phyloP scores from a whole-genome alignment of 2,797 vertebrate genomes.

The Myotis findleyi region DNA sequence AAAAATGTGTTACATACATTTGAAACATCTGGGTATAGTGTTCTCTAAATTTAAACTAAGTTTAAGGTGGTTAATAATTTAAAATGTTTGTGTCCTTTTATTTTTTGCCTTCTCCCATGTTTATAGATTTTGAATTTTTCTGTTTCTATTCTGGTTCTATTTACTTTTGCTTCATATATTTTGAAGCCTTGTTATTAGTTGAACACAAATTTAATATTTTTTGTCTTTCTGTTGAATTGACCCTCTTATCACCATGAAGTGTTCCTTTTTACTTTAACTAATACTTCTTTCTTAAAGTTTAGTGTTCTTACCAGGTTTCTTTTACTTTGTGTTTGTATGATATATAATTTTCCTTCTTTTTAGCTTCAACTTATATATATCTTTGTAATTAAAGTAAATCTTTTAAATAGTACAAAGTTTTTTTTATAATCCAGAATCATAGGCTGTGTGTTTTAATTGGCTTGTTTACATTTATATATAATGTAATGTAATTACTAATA shows the following conservation, averaged over 20 bases:
- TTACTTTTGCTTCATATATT: conserved; percentile 1
- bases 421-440: neutral
- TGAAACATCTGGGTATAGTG: neutral
- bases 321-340: neutral
- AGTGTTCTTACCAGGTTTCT: neutral
- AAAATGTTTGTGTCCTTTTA: neutral
- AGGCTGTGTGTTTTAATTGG: neutral
- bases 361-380: neutral
- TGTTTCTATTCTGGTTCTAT: neutral
- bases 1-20: neutral
- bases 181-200: neutral
- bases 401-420: neutral
- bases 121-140: conserved; percentile 10
- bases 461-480: neutral
- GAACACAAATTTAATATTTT: neutral
- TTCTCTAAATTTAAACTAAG: neutral
- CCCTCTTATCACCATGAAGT: neutral
- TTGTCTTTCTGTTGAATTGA: neutral
- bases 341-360: neutral
- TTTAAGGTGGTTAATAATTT: neutral
- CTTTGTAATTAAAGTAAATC: neutral
- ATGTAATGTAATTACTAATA: neutral
- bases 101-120: neutral
- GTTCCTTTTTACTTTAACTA: neutral
- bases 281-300: neutral